Percentiles rank a stretch among this genome's conserved stretches.
Conservation (phyloP, 2,113 vertebrate genomes). For the Gymnogyps californianus region DNA sequence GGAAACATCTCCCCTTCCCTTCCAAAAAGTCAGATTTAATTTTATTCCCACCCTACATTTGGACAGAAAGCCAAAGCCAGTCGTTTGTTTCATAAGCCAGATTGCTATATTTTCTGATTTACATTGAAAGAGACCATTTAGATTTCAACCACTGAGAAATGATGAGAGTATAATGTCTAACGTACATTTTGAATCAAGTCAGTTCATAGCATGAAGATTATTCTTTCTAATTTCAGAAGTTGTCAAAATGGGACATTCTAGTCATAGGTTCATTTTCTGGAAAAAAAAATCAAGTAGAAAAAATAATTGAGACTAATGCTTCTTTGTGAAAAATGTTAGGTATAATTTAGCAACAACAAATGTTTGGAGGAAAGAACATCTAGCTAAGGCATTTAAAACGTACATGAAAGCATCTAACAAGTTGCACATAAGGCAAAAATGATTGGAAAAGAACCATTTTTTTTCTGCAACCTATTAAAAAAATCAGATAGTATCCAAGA, state of each 20-base stretch:
- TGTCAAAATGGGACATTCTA: not conserved
- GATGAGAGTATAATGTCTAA: not conserved
- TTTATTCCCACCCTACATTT: not conserved
- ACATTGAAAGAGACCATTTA: not conserved
- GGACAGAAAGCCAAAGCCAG: not conserved
- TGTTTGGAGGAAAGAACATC: not conserved
- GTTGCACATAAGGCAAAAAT: not conserved
- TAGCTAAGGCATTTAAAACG: not conserved
- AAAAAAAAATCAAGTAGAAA: not conserved
- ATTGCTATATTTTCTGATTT: not conserved
- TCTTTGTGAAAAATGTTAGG: not conserved
- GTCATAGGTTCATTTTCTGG: not conserved
- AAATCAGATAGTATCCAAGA: not conserved
- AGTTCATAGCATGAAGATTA: not conserved
- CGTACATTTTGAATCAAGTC: not conserved
- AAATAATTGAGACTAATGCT: not conserved
- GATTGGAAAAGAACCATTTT: rapidly evolving
- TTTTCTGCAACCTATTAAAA: not conserved
- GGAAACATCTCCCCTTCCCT: not conserved
- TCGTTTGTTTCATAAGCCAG: not conserved
- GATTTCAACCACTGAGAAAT: not conserved
- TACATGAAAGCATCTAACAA: not conserved
- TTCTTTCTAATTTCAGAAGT: not conserved
- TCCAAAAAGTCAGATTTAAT: not conserved
- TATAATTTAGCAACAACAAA: not conserved